Conservation (phyloP, 23 tunicate species). For the Botrylloides violaceus region DNA sequence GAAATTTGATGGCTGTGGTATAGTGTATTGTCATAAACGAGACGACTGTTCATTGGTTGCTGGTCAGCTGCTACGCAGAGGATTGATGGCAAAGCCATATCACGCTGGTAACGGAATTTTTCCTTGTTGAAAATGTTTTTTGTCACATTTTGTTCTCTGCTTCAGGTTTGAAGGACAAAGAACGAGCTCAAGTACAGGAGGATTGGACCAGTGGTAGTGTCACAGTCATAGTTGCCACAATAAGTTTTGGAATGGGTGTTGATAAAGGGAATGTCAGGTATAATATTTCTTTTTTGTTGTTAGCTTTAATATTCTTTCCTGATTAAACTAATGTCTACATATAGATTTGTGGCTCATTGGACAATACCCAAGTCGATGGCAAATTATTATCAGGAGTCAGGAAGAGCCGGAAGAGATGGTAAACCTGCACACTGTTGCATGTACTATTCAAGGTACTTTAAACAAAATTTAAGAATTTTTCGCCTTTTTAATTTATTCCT, state of each 20-base stretch:
- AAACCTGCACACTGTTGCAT: conserved; percentile 60
- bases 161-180: conserved; percentile 52
- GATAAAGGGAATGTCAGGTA: conserved; percentile 86
- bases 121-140: not conserved
- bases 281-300: not conserved
- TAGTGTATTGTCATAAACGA: conserved; percentile 81
- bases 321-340: too few relatives aligned
- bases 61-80: conserved; percentile 50
- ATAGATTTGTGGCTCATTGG: conserved; percentile 97
- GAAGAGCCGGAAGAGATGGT: conserved; percentile 93
- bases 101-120: conserved; percentile 80
- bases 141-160: not conserved
- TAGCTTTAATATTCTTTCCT: too few relatives aligned
- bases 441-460: conserved; percentile 65
- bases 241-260: conserved; percentile 98
- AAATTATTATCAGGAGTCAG: conserved; percentile 91
- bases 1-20: conserved; percentile 67
- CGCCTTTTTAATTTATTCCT: too few relatives aligned
- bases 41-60: conserved; percentile 79
- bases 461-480: too few relatives aligned
- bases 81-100: conserved; percentile 73
- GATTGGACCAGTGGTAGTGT: conserved; percentile 82
- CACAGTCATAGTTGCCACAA: conserved; percentile 89
- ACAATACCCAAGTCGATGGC: conserved; percentile 96
- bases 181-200: conserved; percentile 71